Evolutionary conservation across 2,888 invertebrate species (phyloP).

Genomic region (Marasmarcha lunaedactyla): DNA sequence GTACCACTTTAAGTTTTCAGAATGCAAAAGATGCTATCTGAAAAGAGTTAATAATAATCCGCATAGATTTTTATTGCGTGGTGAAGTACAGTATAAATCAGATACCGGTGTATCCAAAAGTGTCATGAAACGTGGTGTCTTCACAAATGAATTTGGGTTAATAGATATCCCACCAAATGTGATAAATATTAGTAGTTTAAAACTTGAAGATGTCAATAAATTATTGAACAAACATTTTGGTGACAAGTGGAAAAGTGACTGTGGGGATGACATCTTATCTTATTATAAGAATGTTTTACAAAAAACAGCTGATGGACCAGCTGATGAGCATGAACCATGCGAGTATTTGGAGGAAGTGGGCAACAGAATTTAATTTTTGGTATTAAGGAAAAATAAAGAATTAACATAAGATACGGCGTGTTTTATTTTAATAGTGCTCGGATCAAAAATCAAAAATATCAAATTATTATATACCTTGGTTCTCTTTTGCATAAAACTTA

Average conservation of each 20-base stretch:
- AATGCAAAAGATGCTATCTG: slow-evolving; percentile 9
- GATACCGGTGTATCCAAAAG: slow-evolving; percentile 7
- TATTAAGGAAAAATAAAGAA: too few species aligned
- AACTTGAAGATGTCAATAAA: slow-evolving; percentile 2
- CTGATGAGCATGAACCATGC: background rate
- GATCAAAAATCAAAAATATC: too few species aligned
- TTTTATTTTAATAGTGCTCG: too few species aligned
- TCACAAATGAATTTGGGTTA: background rate
- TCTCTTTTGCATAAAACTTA: background rate
- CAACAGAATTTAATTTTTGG: background rate
- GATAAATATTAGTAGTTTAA: slow-evolving; percentile 3
- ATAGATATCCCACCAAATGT: too few species aligned
- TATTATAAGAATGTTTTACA: slow-evolving; percentile 3
- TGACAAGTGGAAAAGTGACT: slow-evolving; percentile 3
- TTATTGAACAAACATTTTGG: too few species aligned
- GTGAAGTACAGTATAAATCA: slow-evolving; percentile 4
- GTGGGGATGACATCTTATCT: background rate
- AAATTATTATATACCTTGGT: too few species aligned
- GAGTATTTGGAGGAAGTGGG: slow-evolving; percentile 3
- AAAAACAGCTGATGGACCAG: background rate
- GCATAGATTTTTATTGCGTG: slow-evolving; percentile 5
- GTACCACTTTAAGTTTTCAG: slow-evolving; percentile 9
- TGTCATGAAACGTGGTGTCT: slow-evolving; percentile 5
- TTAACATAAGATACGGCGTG: too few species aligned
- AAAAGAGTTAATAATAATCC: slow-evolving; percentile 8